These are phyloP conservation scores for Psilopogon haemacephalus DNA, from an alignment of 2,113 vertebrate genomes.

Conservation along the genomic window DNA sequence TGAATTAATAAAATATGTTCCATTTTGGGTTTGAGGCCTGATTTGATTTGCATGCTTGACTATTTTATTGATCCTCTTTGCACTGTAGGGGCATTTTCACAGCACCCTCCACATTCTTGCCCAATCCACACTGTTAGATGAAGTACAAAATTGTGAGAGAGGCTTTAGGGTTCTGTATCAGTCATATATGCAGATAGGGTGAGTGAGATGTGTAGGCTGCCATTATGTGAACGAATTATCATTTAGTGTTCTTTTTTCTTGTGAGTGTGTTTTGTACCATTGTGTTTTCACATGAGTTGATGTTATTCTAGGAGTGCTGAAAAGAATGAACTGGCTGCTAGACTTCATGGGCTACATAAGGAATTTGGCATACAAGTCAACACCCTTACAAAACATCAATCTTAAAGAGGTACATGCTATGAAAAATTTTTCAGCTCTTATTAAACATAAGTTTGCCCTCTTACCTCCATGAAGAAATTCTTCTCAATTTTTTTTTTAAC, in stretches of 20 bases:
- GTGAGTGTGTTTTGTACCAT: background rate
- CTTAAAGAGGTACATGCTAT: constrained; percentile 76
- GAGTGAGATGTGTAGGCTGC: background rate
- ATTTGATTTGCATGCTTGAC: background rate
- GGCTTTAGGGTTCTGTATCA: background rate
- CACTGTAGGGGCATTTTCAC: background rate
- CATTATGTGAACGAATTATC: background rate
- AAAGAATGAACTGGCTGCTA: constrained; percentile 91
- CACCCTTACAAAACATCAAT: constrained; percentile 55
- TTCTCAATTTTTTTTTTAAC: background rate
- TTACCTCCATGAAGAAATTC: background rate
- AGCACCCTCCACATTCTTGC: background rate
- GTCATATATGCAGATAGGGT: background rate
- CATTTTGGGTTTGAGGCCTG: background rate
- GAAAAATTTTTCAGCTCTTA: background rate
- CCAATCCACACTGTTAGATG: background rate
- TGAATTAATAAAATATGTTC: background rate
- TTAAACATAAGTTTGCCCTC: background rate
- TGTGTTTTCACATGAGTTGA: background rate
- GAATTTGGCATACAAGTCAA: constrained; percentile 78
- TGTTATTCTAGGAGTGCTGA: constrained; percentile 80
- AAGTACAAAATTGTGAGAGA: background rate
- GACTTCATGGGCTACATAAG: constrained; percentile 91
- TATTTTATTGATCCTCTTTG: background rate
- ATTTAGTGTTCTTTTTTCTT: background rate